Percentiles rank a stretch among this genome's conserved stretches.
phyloP scores from a whole-genome alignment of 2,888 invertebrate species.

The Sycophila texana region DNA sequence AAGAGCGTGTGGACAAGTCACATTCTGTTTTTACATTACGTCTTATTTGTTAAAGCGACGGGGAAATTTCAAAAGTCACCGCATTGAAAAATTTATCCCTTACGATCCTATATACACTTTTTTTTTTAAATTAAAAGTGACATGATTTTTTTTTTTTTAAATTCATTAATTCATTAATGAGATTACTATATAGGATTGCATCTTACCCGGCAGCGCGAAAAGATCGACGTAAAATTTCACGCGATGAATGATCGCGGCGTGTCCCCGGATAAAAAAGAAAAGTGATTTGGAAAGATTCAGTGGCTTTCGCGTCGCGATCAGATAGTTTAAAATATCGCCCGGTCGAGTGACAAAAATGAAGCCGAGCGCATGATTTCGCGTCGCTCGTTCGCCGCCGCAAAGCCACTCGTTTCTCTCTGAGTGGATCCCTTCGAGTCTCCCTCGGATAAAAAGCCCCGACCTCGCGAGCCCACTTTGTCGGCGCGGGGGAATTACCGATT shows the following conservation, averaged over 20 bases:
- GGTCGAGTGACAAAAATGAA: no score
- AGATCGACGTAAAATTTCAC: no score
- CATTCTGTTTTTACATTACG: neutral
- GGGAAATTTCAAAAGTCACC: neutral
- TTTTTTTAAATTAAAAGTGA: neutral
- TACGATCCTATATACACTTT: neutral
- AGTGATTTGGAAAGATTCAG: no score
- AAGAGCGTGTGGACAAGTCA: neutral
- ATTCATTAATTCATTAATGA: no score
- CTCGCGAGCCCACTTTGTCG: conserved; percentile 11
- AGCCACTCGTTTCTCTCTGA: neutral
- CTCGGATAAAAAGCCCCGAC: conserved; percentile 34
- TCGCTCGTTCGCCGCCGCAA: neutral
- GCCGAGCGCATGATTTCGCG: neutral
- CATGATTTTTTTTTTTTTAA: no score
- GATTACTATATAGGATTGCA: no score
- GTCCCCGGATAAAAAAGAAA: no score
- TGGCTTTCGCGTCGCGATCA: neutral
- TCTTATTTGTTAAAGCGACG: neutral
- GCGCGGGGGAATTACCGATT: conserved; percentile 31
- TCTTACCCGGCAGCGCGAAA: no score
- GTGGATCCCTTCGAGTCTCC: conserved; percentile 26
- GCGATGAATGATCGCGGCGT: no score
- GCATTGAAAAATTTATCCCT: neutral
- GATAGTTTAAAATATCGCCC: no score